Evolutionary conservation across 2,113 vertebrate genomes (phyloP), one percentile per base, ranked within the genome.

Genomic region (Pedetes capensis): DNA sequence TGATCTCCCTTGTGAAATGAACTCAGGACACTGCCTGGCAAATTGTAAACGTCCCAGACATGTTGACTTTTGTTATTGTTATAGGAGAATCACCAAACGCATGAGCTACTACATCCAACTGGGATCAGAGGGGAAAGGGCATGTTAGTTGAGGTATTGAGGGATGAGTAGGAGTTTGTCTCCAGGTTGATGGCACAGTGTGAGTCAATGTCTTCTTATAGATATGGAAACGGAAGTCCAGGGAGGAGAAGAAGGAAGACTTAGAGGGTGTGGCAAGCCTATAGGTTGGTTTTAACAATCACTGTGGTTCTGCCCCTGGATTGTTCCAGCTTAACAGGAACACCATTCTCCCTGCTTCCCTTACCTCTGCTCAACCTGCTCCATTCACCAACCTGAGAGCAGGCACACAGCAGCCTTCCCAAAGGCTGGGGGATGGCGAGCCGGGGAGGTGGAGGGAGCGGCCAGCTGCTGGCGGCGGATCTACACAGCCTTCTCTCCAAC

Each of bases 101-200:
- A 64, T 37, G 74, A 83, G 55, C 29, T 44, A 1, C n/a, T 27
- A 6, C 22, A 44, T 61, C 11, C 1, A 63, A 18, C 27, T 2
- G 64, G n/a, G 59, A 18, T 55, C 55, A 63, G 44, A 75, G 23
- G 18, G 37, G 47, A 34, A 91, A 68, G 93, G 72, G 3, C 25
- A 44, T 94, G 93, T 92, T 32, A n/a, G 42, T 2, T 76, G n/a
- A 51, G 89, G 87, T 72, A 47, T 76, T 93, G 93, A 85, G 49
- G 78, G 55, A 42, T 78, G 55, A 51, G 23, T 68, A 93, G 68
- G 81, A 91, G 96, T 88, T 93, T 61, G 34, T 76, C 34, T 80
- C 23, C 29, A 39, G 47, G 29, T 37, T 89, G 75, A 64, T 18
- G 5, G 49, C 13, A 29, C 16, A 17, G 49, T 34, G 1, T 13